Conservation (phyloP, 2,113 vertebrate species). For the Myocastor coypus region DNA sequence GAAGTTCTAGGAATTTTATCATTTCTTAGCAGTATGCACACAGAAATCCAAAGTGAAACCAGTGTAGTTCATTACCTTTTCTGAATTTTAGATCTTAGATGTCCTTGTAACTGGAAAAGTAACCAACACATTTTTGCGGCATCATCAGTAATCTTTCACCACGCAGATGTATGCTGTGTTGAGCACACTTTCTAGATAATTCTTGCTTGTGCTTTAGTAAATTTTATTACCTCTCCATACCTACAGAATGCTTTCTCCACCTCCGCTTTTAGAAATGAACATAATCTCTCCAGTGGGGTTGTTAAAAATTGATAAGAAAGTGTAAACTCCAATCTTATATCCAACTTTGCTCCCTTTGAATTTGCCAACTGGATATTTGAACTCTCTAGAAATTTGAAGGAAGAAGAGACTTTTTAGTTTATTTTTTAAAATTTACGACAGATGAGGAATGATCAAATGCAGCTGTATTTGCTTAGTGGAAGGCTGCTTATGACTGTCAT, state of each 20-base stretch:
- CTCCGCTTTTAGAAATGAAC: neutral
- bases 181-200: neutral
- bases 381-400: neutral
- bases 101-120: neutral
- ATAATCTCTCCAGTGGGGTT: neutral
- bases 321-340: neutral
- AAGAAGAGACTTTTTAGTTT: neutral
- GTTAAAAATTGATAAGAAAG: conserved; percentile 14
- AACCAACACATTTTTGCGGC: neutral
- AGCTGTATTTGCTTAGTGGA: neutral
- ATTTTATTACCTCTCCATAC: neutral
- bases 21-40: neutral
- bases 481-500: neutral
- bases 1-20: neutral
- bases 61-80: neutral
- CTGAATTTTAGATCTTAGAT: neutral
- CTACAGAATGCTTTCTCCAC: neutral
- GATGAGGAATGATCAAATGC: neutral
- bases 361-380: neutral
- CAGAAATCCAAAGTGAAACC: neutral
- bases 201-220: neutral
- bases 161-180: too few species aligned
- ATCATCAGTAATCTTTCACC: neutral
- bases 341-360: neutral
- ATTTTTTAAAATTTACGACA: neutral